phyloP scores from a whole-genome alignment of 2,797 vertebrate species.

The Ctenosaura bakeri region DNA sequence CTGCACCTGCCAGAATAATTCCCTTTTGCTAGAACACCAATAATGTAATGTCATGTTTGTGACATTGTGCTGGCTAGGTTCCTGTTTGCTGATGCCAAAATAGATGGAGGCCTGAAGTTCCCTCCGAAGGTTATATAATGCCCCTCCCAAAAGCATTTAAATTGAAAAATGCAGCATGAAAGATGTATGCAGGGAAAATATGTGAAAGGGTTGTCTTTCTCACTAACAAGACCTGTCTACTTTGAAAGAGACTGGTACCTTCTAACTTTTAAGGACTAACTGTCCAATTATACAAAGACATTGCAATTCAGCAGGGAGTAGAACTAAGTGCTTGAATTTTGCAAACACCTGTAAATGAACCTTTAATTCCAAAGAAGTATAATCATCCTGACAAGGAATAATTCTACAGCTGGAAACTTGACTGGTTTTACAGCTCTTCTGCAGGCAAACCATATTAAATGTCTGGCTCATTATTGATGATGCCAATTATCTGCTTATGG shows the following conservation, averaged over 20 bases:
- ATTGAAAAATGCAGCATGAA: background rate
- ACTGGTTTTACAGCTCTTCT: constrained; percentile 11
- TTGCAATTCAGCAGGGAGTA: background rate
- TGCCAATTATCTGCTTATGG: background rate
- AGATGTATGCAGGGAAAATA: background rate
- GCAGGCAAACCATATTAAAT: constrained; percentile 6
- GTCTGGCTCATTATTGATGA: constrained; percentile 5
- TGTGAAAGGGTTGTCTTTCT: accelerated
- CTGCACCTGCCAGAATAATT: background rate
- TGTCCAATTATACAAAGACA: constrained; percentile 10
- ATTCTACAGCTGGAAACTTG: constrained; percentile 5
- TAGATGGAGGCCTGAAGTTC: background rate
- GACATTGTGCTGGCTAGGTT: background rate
- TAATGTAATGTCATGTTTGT: background rate
- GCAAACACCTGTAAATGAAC: background rate
- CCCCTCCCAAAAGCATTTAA: background rate
- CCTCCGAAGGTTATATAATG: background rate
- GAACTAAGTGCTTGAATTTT: constrained; percentile 8
- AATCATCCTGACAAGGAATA: constrained; percentile 10
- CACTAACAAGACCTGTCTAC: background rate
- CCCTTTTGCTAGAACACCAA: background rate
- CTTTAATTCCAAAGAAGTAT: background rate
- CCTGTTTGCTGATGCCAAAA: background rate
- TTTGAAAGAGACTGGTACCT: background rate
- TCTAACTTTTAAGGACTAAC: background rate